Evolutionary conservation across 2,797 vertebrate species (phyloP).

Genomic region (Mallotus villosus): DNA sequence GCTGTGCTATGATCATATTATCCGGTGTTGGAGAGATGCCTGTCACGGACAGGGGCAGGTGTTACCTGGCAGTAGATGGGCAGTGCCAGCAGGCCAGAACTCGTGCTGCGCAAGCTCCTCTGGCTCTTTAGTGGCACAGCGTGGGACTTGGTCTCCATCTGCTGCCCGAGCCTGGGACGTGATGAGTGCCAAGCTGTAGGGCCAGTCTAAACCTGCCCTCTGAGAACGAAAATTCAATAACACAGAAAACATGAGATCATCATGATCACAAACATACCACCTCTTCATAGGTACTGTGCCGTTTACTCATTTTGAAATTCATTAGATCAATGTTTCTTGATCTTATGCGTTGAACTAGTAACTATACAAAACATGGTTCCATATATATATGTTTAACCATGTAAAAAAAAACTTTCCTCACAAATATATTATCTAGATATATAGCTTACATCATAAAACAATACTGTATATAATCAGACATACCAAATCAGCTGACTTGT

Average conservation of each 20-base stretch:
- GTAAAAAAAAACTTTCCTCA: too few relatives aligned
- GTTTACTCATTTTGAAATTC: too few relatives aligned
- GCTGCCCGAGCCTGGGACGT: slow-evolving; percentile 42
- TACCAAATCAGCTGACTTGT: slow-evolving; percentile 52
- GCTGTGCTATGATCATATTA: background rate
- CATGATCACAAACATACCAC: background rate
- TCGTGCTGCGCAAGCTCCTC: slow-evolving; percentile 50
- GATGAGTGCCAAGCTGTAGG: slow-evolving; percentile 50
- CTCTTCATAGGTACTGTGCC: too few relatives aligned
- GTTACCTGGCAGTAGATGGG: slow-evolving; percentile 66
- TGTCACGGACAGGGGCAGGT: slow-evolving; percentile 10
- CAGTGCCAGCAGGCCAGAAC: slow-evolving; percentile 48
- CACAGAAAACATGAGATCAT: background rate
- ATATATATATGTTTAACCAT: background rate
- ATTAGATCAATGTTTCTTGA: too few relatives aligned
- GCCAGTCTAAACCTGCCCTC: slow-evolving; percentile 53
- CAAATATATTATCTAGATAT: too few relatives aligned
- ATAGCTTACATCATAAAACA: background rate
- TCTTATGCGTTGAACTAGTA: too few relatives aligned
- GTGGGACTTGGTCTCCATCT: slow-evolving; percentile 43
- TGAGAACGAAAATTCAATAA: slow-evolving; percentile 16
- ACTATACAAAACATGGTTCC: background rate
- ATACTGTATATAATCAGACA: slow-evolving; percentile 17
- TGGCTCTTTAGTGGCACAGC: slow-evolving; percentile 49
- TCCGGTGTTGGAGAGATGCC: background rate